Conservation (phyloP, 2,797 vertebrate species). For the Serranus cabrilla region DNA sequence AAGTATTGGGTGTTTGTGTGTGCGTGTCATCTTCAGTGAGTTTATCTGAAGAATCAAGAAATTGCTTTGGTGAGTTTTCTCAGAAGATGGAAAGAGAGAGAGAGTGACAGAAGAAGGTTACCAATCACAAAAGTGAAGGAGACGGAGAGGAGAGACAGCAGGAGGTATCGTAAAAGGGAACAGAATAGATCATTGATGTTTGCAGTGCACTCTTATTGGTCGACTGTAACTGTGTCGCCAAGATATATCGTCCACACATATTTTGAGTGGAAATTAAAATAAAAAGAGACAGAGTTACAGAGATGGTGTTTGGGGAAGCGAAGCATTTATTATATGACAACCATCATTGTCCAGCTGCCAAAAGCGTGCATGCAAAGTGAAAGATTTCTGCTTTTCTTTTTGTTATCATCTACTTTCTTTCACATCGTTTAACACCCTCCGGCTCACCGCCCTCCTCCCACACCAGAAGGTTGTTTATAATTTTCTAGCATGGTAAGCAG, state of each 20-base stretch:
- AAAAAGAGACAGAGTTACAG: conserved; percentile 1
- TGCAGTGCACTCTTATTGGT: conserved; percentile 1
- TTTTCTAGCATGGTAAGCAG: conserved; percentile 79
- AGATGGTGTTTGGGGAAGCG: conserved; percentile 1
- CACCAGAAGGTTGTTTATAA: conserved; percentile 73
- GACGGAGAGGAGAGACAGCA: conserved; percentile 28
- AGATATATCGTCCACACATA: conserved; percentile 19
- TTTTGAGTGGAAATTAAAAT: conserved; percentile 10
- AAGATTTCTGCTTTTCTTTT: conserved; percentile 12
- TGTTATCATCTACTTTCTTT: conserved; percentile 16
- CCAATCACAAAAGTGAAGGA: conserved; percentile 25
- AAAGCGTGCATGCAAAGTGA: background rate
- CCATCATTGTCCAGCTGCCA: conserved; percentile 22
- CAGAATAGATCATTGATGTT: background rate
- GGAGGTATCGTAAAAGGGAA: background rate
- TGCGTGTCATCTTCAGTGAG: background rate
- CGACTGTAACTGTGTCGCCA: background rate
- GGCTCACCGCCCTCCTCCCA: conserved; percentile 30
- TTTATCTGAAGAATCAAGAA: conserved; percentile 10
- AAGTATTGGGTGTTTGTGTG: background rate
- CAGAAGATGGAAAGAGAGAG: background rate
- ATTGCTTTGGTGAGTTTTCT: background rate
- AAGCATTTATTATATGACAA: conserved; percentile 38
- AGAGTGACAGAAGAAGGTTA: conserved; percentile 38
- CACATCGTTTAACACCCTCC: conserved; percentile 19